Evolutionary conservation across 2,113 vertebrate species (phyloP).

Genomic region (Entomyzon cyanotis): DNA sequence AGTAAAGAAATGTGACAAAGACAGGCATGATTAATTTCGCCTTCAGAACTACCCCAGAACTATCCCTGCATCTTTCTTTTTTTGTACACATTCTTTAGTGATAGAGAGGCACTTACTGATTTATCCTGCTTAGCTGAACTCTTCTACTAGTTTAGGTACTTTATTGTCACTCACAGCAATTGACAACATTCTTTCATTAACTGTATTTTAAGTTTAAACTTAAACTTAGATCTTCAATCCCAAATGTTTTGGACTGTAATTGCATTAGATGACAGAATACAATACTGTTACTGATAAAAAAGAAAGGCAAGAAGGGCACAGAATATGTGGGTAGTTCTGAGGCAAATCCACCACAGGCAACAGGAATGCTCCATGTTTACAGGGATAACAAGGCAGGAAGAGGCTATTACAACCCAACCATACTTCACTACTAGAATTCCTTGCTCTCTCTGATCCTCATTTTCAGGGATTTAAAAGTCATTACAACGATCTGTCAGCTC

Average conservation of each 20-base stretch:
- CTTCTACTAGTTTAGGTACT: background rate
- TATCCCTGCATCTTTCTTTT: background rate
- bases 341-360: background rate
- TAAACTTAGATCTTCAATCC: background rate
- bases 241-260: background rate
- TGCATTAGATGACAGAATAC: background rate
- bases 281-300: background rate
- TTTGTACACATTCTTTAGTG: background rate
- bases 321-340: background rate
- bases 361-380: background rate
- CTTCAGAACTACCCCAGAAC: background rate
- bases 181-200: background rate
- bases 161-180: background rate
- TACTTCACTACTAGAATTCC: background rate
- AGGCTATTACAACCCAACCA: background rate
- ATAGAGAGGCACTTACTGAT: background rate
- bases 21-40: background rate
- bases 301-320: background rate
- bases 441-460: background rate
- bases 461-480: background rate
- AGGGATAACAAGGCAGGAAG: background rate
- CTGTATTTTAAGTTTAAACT: background rate
- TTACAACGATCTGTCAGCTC: background rate
- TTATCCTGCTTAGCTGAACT: background rate
- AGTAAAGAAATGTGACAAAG: background rate